Evolutionary conservation across 2,888 invertebrate species (phyloP), one percentile per base, ranked within the genome.

Genomic region (Cheilosia scutellata): DNA sequence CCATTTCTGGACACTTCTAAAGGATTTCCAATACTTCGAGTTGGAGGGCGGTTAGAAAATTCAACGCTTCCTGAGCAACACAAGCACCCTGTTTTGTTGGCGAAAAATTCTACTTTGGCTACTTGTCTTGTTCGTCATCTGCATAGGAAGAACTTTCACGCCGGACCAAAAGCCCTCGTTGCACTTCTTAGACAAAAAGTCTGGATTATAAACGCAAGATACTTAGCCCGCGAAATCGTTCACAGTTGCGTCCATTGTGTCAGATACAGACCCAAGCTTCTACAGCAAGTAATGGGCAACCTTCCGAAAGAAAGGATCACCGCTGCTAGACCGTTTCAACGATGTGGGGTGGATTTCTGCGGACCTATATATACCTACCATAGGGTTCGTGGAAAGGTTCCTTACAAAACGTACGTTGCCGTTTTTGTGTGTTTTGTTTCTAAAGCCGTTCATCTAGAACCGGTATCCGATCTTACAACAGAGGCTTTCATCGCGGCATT

Each of bases 1-100:
- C 74, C 79, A 27, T 84, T 87, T 63, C 16, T 86, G 31, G 82
- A 87, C 44, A 16, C 60, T 9, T 16, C 60, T 2, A 55, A 9
- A 25, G 72, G 53, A 33, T 37, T 20, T 53, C 57, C 27, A 6
- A 1, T 49, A 33, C 44, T 79, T 6, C 71, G 66, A 63, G 82
- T 88, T 25, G 87, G 84, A 44, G 79, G 76, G 0, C 51, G 76
- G 2, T 58, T 72, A 16, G 6, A 11, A 1, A 27, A 51, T 13
- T 51, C 51, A 6, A 40, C 11, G 2, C 7, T 29, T 9, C 33
- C 29, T 33, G 40, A 49, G 31, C 27, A 51, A 3, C 20, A 33
- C 33, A 72, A 58, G 20, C 58, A 57, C 20, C 75, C 57, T 5
- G 13, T 66, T 5, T 11, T 71, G 27, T 20, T 58, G n/a, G 6